Evolutionary conservation across 1,140 invertebrate species (phyloP), one percentile per base, ranked within the genome.

Genomic region (Tenebrio molitor): DNA sequence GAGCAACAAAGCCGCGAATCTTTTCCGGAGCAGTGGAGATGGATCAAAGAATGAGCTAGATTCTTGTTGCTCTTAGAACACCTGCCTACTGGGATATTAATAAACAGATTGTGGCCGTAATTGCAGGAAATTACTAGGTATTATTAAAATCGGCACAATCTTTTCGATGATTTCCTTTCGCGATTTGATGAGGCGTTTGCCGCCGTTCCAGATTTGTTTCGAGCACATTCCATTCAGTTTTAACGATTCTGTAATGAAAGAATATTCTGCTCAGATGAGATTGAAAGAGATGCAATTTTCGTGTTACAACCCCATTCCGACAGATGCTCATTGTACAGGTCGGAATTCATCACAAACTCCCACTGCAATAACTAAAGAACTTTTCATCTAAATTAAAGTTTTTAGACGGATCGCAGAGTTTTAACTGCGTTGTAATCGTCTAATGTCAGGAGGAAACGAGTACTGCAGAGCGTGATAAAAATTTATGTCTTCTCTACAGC

Each of bases 71-170:
- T 65, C 17, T 65, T 62, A 17, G 33, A 65, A 65, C 33, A 64
- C 25, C 29, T 64, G 62, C 25, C 62, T 36, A 21, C 12, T 36
- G 25, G 29, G 33, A 39, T 64, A 33, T 64, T 64, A 34, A 64
- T 36, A 64, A 64, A 36, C 33, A 64, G 62, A 64, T 64, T 64
- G 33, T 64, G 1, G 29, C n/a, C 36, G 33, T 64, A 64, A 64
- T 64, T 64, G 36, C 62, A 64, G 62, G 53, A 64, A 64, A 64
- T 64, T 36, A 64, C 53, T 34, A 25, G 19, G 19, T 62, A 62
- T 25, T 62, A 62, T 29, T 29, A 62, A 62, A 62, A 29, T 62
- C 53, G 12, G 12, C 16, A 62, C 53, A 62, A 63, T 63, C 58
- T 36, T 34, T 63, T 63, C 29, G 21, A 34, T 25, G 12, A 23